Evolutionary conservation across 2,113 vertebrate genomes (phyloP).

Genomic region (Syngnathus floridae): DNA sequence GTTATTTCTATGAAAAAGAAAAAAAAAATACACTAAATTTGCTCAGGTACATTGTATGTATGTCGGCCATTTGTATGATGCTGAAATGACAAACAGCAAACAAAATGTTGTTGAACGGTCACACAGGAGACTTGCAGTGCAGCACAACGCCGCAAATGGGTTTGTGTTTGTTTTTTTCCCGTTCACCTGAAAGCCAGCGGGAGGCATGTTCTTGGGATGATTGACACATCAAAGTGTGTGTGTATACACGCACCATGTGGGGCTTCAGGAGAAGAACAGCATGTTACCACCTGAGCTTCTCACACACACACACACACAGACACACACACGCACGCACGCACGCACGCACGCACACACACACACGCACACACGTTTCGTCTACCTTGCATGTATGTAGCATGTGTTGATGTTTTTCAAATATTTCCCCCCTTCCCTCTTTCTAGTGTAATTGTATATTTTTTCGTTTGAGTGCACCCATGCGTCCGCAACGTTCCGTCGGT

Average conservation of each 20-base stretch:
- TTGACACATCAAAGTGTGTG: slow-evolving; percentile 52
- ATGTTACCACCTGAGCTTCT: slow-evolving; percentile 30
- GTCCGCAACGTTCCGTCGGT: not conserved
- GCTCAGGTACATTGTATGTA: not conserved
- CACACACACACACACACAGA: not conserved
- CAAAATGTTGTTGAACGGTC: slow-evolving; percentile 51
- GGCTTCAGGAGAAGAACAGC: slow-evolving; percentile 16
- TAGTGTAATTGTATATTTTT: not conserved
- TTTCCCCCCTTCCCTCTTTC: not conserved
- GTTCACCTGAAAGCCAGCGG: slow-evolving; percentile 40
- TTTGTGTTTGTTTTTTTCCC: slow-evolving; percentile 18
- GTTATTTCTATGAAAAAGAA: too few species aligned
- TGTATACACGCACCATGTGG: not conserved
- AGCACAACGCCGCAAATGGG: slow-evolving; percentile 28
- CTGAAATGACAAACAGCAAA: slow-evolving; percentile 14
- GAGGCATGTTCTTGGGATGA: slow-evolving; percentile 33
- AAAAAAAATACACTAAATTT: not conserved
- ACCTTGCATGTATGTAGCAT: too few species aligned
- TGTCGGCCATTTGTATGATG: not conserved
- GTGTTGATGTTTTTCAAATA: not conserved
- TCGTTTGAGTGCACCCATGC: too few species aligned
- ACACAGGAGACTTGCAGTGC: slow-evolving; percentile 50
- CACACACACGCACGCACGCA: not conserved
- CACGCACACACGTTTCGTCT: too few species aligned
- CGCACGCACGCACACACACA: not conserved